A percentile compares a stretch with the other conserved stretches of the same genome.
phyloP scores from a whole-genome alignment of 2,888 invertebrate genomes.

The Lottia gigantea region DNA sequence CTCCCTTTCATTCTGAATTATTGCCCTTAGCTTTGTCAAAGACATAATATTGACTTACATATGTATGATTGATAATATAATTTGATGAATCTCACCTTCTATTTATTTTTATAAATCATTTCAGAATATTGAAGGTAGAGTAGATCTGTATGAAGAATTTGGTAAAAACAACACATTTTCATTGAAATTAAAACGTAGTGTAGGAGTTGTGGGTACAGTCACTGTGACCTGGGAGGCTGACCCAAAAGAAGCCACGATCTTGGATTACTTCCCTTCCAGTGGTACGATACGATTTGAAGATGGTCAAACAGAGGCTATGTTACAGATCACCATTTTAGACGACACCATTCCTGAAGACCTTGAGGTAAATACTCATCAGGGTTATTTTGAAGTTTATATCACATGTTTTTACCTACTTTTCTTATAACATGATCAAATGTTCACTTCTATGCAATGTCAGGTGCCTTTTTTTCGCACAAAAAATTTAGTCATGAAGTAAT shows the following conservation, averaged over 20 bases:
- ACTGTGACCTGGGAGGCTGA: slow-evolving; percentile 61
- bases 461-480: too few species aligned
- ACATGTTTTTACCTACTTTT: not conserved
- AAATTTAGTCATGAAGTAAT: too few species aligned
- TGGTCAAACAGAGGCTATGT: slow-evolving; percentile 47
- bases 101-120: too few species aligned
- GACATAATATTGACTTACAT: too few species aligned
- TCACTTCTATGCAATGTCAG: too few species aligned
- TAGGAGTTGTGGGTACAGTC: slow-evolving; percentile 55
- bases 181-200: slow-evolving; percentile 49
- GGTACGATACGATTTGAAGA: slow-evolving; percentile 55
- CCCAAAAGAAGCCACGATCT: slow-evolving; percentile 50
- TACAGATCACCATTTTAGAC: slow-evolving; percentile 59
- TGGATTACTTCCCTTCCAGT: slow-evolving; percentile 57
- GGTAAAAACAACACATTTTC: slow-evolving; percentile 48
- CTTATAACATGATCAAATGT: too few species aligned
- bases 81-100: too few species aligned
- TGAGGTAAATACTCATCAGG: slow-evolving; percentile 48
- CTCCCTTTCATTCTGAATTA: not conserved
- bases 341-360: slow-evolving; percentile 57
- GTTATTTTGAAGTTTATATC: not conserved
- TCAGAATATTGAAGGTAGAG: slow-evolving; percentile 62
- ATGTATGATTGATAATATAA: too few species aligned
- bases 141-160: slow-evolving; percentile 62
- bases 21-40: not conserved